Percentiles rank a stretch among this genome's conserved stretches.
These are phyloP conservation scores for Geotrypetes seraphini DNA, from an alignment of 2,797 vertebrate genomes.

Conservation along the genomic window DNA sequence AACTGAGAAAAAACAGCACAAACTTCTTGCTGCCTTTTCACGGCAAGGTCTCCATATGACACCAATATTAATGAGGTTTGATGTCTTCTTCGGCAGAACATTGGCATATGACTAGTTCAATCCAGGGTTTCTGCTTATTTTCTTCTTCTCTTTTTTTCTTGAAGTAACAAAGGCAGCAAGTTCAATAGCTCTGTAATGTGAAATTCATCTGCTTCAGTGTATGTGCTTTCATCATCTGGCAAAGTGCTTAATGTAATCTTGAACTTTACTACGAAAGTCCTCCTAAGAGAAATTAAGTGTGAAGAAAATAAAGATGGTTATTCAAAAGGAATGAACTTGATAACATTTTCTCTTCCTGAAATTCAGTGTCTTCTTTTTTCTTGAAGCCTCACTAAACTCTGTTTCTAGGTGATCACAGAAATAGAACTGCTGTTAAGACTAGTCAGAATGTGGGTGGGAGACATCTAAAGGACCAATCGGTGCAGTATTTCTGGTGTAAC, in stretches of 20 bases:
- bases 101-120: constrained; percentile 35
- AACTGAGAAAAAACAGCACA: constrained; percentile 36
- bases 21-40: constrained; percentile 40
- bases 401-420: too few relatives aligned
- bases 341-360: too few relatives aligned
- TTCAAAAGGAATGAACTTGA: too few relatives aligned
- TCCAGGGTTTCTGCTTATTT: constrained; percentile 14
- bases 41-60: constrained; percentile 29
- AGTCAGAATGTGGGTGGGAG: too few relatives aligned
- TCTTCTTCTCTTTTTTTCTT: constrained; percentile 12
- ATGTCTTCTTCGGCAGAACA: constrained; percentile 41
- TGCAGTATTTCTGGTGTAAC: too few relatives aligned
- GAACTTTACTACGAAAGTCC: constrained; percentile 91
- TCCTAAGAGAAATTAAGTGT: too few relatives aligned
- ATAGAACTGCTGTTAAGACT: too few relatives aligned
- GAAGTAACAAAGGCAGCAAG: constrained; percentile 19
- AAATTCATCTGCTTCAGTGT: constrained; percentile 19
- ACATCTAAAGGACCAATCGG: too few relatives aligned
- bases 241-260: constrained; percentile 93
- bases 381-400: too few relatives aligned
- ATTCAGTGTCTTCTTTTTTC: too few relatives aligned
- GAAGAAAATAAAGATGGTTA: too few relatives aligned
- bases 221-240: constrained; percentile 82
- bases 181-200: not conserved
- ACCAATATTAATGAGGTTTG: constrained; percentile 35